These are phyloP conservation scores for Maconellicoccus hirsutus DNA, from an alignment of 1,140 invertebrate species.

Conservation along the genomic window DNA sequence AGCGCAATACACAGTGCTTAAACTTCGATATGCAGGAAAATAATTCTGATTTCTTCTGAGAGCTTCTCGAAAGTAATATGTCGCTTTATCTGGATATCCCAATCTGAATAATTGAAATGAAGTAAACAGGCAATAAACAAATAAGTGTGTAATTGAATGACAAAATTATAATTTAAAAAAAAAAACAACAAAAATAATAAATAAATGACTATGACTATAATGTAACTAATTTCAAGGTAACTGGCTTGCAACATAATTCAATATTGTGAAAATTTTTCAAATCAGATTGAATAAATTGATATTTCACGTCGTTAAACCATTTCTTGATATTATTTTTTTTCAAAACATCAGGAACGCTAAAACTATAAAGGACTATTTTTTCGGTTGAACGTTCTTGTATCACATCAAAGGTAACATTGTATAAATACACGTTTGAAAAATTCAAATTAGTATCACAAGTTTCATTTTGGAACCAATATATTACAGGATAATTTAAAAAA, in stretches of 20 bases:
- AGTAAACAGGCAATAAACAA: neutral
- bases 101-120: conserved; percentile 25
- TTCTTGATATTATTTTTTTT: neutral
- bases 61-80: conserved; percentile 28
- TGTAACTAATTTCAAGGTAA: neutral
- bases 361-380: neutral
- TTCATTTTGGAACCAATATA: conserved; percentile 27
- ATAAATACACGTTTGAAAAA: neutral
- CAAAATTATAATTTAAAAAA: too few species aligned
- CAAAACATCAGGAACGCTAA: neutral
- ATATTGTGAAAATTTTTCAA: neutral
- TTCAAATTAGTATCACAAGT: conserved; percentile 1
- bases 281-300: neutral
- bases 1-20: conserved; percentile 37
- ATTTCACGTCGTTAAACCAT: neutral
- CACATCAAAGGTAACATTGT: conserved; percentile 8
- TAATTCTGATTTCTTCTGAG: conserved; percentile 32
- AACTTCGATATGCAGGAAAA: conserved; percentile 34
- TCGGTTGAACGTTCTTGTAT: neutral
- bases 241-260: neutral
- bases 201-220: neutral
- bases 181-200: neutral
- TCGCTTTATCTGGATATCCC: conserved; percentile 26
- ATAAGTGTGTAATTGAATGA: neutral
- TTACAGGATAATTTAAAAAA: conserved; percentile 28